Evolutionary conservation across 2,888 invertebrate species (phyloP), one percentile per base, ranked within the genome.

Genomic region (Andrena hattorfiana): DNA sequence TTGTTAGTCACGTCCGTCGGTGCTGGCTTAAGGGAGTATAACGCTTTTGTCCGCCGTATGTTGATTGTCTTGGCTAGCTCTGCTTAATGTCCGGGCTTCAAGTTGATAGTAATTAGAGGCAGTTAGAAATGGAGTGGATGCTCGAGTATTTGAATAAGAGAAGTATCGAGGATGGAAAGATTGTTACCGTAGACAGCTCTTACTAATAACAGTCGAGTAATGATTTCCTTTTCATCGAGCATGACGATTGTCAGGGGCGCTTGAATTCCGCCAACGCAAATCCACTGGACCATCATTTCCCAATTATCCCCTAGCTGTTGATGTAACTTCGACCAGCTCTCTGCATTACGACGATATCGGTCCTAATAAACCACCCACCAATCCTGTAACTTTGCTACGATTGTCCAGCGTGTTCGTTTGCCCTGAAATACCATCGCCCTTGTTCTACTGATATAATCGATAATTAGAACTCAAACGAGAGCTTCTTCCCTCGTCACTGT

Each of bases 241-340:
- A 74, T 16, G 8, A 8, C 49, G 8, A 32, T 16, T 62, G 66
- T 30, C 66, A 2, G 16, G 54, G 23, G 67, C 49, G 23, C 49
- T 77, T 66, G 48, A 59, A 78, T 78, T 73, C 48, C 60, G 23
- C 63, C 54, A 30, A 26, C 54, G 62, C 67, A 76, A 71, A 71
- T 71, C 56, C 71, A 63, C 49, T 20, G 62, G 67, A 66, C 51
- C 76, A 76, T 80, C 71, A 80, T 63, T 80, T 76, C 63, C 80
- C 76, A 80, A 80, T 80, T 80, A 80, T 80, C 67, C 62, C 13
- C 20, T 51, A 66, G 66, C 28, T 35, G 42, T 16, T 23, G n/a
- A 10, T 42, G 63, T 74, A 79, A 80, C 70, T 70, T 67, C 59
- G 30, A n/a, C 56, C 48, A 80, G 42, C 42, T 42, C 42, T 42